Conservation (phyloP, 1,140 invertebrate genomes). For the Notospermus geniculatus region DNA sequence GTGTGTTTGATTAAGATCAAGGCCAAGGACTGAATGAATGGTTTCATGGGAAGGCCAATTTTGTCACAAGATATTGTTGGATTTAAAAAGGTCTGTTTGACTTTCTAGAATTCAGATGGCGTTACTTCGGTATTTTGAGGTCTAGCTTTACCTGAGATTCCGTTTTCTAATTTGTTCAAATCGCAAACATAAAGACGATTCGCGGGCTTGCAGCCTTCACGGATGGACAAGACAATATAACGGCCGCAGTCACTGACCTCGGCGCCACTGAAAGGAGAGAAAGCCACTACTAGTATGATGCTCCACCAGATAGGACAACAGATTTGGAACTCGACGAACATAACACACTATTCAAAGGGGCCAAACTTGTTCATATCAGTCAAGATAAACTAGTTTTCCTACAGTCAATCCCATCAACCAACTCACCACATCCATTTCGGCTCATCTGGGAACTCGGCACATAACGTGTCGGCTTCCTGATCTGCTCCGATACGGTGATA, state of each 20-base stretch:
- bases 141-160: constrained; percentile 43
- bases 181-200: constrained; percentile 83
- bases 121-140: too few relatives aligned
- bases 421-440: constrained; percentile 89
- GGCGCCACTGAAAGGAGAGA: constrained; percentile 64
- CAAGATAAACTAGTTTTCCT: background rate
- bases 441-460: constrained; percentile 87
- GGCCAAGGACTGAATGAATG: too few relatives aligned
- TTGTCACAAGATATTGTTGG: too few relatives aligned
- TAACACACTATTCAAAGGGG: too few relatives aligned
- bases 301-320: too few relatives aligned
- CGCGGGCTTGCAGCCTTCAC: constrained; percentile 78
- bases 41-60: too few relatives aligned
- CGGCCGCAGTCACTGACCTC: constrained; percentile 86
- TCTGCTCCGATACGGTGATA: constrained; percentile 86
- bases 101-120: too few relatives aligned
- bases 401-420: background rate
- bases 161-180: constrained; percentile 55
- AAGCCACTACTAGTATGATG: too few relatives aligned
- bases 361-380: too few relatives aligned
- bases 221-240: constrained; percentile 77
- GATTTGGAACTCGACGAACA: too few relatives aligned
- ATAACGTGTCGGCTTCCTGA: constrained; percentile 84
- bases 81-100: too few relatives aligned
- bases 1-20: constrained; percentile 1